Conservation (phyloP, 2,113 vertebrate genomes). For the Maylandia zebra region DNA sequence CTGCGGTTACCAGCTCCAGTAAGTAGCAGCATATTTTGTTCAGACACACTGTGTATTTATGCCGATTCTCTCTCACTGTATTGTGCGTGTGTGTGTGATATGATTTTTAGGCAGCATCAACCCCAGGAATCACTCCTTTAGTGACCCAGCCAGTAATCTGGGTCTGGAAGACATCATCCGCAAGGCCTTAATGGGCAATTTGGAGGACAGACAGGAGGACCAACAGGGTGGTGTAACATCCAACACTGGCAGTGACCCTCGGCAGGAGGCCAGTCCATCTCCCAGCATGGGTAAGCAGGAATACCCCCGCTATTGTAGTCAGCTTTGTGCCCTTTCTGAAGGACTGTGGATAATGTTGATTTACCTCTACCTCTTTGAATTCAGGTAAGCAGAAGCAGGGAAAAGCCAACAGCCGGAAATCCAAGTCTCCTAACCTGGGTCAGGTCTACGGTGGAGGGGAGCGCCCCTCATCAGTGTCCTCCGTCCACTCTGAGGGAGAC, state of each 20-base stretch:
- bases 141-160: conserved; percentile 93
- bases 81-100: not conserved
- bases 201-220: conserved; percentile 92
- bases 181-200: conserved; percentile 95
- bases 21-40: conserved; percentile 27
- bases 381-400: conserved; percentile 85
- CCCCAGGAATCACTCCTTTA: conserved; percentile 88
- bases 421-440: conserved; percentile 90
- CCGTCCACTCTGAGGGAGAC: conserved; percentile 95
- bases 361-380: not conserved
- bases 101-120: conserved; percentile 81
- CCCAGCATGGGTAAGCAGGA: conserved; percentile 79
- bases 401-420: conserved; percentile 86
- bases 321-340: not conserved
- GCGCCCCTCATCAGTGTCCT: conserved; percentile 92
- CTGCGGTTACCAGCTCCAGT: conserved; percentile 95
- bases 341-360: not conserved
- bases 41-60: not conserved
- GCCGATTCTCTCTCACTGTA: not conserved
- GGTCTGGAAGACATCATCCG: conserved; percentile 97
- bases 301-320: not conserved
- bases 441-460: conserved; percentile 84
- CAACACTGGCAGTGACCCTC: conserved; percentile 67
- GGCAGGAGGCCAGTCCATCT: conserved; percentile 87
- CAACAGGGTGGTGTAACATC: conserved; percentile 74